Conservation (phyloP, 2,113 vertebrate genomes). For the Onychorhynchus coronatus region DNA sequence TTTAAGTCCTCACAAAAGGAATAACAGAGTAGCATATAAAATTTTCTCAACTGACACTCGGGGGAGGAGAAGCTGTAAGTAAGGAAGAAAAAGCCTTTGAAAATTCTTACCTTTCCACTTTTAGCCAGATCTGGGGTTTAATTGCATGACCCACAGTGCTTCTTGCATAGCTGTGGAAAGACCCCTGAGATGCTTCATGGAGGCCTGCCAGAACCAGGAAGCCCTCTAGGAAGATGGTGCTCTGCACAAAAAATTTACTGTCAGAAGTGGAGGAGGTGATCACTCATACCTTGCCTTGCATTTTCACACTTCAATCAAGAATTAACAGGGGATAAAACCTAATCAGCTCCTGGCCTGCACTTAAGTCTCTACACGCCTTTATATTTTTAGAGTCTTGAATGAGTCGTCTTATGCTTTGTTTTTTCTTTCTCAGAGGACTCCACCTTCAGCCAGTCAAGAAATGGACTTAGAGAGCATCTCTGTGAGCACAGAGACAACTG, state of each 20-base stretch:
- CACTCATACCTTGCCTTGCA: not conserved
- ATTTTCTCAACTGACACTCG: not conserved
- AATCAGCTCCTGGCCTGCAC: not conserved
- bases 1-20: not conserved
- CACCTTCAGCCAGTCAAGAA: not conserved
- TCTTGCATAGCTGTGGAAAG: not conserved
- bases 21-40: not conserved
- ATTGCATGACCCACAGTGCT: not conserved
- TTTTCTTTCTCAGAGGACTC: not conserved
- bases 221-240: not conserved
- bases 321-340: not conserved
- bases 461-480: not conserved
- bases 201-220: not conserved
- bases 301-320: not conserved
- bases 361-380: not conserved
- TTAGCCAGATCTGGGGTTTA: not conserved
- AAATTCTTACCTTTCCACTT: not conserved
- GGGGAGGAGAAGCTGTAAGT: not conserved
- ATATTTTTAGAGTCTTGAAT: not conserved
- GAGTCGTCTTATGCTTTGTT: not conserved
- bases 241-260: not conserved
- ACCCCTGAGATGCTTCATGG: not conserved
- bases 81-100: not conserved
- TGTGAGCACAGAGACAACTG: not conserved
- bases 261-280: not conserved